phyloP scores from a whole-genome alignment of 2,888 invertebrate species.

The Vanessa cardui region DNA sequence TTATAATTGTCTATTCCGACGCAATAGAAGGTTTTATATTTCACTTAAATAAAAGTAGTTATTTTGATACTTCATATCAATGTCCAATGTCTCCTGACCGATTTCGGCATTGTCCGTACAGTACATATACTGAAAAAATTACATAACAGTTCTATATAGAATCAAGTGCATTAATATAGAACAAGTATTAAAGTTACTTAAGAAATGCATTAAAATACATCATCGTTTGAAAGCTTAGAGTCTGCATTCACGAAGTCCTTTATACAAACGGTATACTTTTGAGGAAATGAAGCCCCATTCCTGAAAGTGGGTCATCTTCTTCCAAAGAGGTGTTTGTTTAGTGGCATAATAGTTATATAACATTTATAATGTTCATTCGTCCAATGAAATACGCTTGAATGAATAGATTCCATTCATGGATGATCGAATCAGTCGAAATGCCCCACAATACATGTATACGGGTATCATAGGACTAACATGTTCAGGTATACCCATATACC shows the following conservation, averaged over 20 bases:
- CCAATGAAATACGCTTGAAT: conserved; percentile 33
- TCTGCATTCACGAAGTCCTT: background rate
- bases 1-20: too few species aligned
- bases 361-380: conserved; percentile 25
- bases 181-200: too few species aligned
- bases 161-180: too few species aligned
- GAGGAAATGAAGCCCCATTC: conserved; percentile 50
- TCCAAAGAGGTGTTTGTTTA: conserved; percentile 36
- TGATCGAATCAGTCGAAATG: conserved; percentile 32
- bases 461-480: too few species aligned
- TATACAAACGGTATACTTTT: background rate
- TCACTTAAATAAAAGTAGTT: too few species aligned
- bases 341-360: conserved; percentile 13
- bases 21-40: too few species aligned
- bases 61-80: too few species aligned
- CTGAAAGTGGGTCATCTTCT: conserved; percentile 47
- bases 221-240: background rate
- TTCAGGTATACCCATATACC: background rate
- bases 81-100: too few species aligned
- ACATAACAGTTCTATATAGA: too few species aligned
- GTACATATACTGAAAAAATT: too few species aligned
- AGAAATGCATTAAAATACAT: background rate
- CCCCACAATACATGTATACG: background rate
- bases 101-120: too few species aligned
- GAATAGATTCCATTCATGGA: conserved; percentile 36